Evolutionary conservation across 2,888 invertebrate genomes (phyloP), one percentile per base, ranked within the genome.

Genomic region (Leuctra nigra): DNA sequence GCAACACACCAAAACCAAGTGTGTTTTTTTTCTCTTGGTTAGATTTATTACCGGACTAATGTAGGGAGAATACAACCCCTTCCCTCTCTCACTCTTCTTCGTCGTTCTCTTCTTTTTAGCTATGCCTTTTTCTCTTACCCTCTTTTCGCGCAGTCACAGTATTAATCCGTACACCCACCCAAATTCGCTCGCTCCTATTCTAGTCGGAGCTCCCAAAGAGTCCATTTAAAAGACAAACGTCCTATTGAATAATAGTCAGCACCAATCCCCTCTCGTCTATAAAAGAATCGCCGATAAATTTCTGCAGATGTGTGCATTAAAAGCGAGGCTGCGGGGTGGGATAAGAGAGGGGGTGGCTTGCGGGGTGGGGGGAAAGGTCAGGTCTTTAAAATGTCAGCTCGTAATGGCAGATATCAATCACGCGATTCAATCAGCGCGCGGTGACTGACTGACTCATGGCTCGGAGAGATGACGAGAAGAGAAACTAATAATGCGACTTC

Each of bases 41-140:
- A 72, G 72, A 73, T 73, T 73, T 73, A 73, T 72, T 69, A 70
- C 70, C 65, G 63, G 69, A 68, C 72, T 72, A 73, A 73, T 72
- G 69, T 68, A 66, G 61, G 62, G 61, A 61, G 57, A 65, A 65
- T 66, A 64, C 64, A 62, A 41, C 52, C 54, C 55, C 55, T 53
- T 22, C 50, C 33, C 54, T 14, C 58, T 25, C 25, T 25, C 54
- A 14, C 53, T 23, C 54, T 16, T 35, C 20, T 20, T 20, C 29
- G 38, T 36, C 55, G 57, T 23, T 53, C 54, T 57, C 46, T 53
- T 53, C 50, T 11, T 54, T 57, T 55, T 33, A 38, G 39, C 48
- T 33, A 20, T 20, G 50, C 50, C 50, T 50, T 50, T 50, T 50
- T 35, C 50, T 50, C 50, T n/a, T 35, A 50, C 29, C 53, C 22